These are phyloP conservation scores for Archocentrus centrarchus DNA, from an alignment of 2,113 vertebrate species.

Conservation along the genomic window DNA sequence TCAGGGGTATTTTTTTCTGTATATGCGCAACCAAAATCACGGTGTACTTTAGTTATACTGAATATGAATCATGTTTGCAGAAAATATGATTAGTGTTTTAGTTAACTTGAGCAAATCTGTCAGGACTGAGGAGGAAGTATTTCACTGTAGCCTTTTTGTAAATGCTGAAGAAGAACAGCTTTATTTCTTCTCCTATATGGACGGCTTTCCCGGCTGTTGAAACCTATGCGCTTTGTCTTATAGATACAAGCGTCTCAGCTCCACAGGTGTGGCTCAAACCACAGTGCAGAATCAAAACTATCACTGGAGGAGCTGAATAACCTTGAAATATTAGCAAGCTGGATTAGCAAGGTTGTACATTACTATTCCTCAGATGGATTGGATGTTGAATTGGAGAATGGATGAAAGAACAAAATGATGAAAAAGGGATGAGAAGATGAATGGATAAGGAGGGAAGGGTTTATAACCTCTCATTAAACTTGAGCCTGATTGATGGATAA, in stretches of 20 bases:
- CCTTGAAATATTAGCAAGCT: slow-evolving; percentile 66
- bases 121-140: background rate
- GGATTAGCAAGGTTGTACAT: slow-evolving; percentile 61
- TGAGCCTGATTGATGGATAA: slow-evolving; percentile 68
- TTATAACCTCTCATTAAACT: slow-evolving; percentile 71
- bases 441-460: slow-evolving; percentile 59
- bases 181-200: background rate
- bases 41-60: background rate
- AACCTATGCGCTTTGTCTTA: background rate
- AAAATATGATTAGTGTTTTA: background rate
- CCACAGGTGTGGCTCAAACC: slow-evolving; percentile 38
- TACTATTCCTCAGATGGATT: slow-evolving; percentile 54
- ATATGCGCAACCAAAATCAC: background rate
- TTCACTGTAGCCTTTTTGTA: background rate
- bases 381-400: slow-evolving; percentile 43
- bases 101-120: background rate
- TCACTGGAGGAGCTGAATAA: slow-evolving; percentile 37
- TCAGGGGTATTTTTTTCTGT: background rate
- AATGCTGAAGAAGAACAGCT: background rate
- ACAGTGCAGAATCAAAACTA: slow-evolving; percentile 16
- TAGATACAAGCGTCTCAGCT: background rate
- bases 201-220: background rate
- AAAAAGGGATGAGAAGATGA: slow-evolving; percentile 69
- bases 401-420: slow-evolving; percentile 63
- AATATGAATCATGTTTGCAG: background rate